Evolutionary conservation across 2,888 invertebrate genomes (phyloP).

Genomic region (Odontothrips loti): DNA sequence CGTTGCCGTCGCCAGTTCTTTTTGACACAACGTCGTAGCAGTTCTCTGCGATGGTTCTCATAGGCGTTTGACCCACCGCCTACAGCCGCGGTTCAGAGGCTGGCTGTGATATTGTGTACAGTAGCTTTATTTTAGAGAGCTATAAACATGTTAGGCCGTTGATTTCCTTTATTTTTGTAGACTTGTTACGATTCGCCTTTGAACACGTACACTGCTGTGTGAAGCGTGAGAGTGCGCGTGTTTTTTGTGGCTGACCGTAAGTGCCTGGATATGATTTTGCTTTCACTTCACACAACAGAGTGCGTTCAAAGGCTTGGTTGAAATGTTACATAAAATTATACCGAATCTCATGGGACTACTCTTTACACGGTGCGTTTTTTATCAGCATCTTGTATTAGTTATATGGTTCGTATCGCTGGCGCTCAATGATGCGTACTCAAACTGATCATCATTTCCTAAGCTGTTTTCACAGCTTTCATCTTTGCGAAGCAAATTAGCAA

Average conservation of each 20-base stretch:
- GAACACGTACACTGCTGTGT: slow-evolving; percentile 7
- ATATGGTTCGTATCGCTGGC: too few species aligned
- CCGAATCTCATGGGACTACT: not conserved
- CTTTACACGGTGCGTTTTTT: too few species aligned
- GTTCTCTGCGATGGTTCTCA: not conserved
- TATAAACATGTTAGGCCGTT: slow-evolving; percentile 14
- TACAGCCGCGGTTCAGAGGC: not conserved
- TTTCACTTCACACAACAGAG: not conserved
- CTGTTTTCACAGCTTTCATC: too few species aligned
- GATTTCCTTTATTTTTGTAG: slow-evolving; percentile 23
- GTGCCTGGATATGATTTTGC: not conserved
- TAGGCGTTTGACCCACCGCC: too few species aligned
- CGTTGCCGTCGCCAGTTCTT: too few species aligned
- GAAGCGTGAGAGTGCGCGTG: not conserved
- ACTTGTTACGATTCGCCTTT: not conserved
- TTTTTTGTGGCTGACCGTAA: not conserved
- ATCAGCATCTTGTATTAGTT: too few species aligned
- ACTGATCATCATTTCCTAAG: too few species aligned
- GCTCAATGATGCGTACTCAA: too few species aligned
- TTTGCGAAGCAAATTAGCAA: too few species aligned
- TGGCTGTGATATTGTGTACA: slow-evolving; percentile 20
- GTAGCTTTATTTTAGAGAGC: slow-evolving; percentile 2
- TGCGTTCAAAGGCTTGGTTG: not conserved
- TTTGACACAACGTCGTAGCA: not conserved
- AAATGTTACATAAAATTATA: not conserved